Conservation (phyloP, 1,140 invertebrate species). For the Teleopsis dalmanni region DNA sequence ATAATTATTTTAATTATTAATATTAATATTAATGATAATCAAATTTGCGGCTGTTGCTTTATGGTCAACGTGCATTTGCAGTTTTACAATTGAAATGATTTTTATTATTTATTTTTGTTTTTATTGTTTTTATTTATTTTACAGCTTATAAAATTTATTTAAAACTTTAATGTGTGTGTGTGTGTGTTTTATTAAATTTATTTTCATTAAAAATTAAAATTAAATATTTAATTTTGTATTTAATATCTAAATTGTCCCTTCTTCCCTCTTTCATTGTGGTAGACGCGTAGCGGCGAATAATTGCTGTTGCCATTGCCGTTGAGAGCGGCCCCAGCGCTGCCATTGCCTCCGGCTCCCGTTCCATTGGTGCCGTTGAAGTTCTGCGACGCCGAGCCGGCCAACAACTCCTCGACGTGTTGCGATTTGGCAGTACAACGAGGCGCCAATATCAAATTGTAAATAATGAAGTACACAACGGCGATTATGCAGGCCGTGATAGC, state of each 20-base stretch:
- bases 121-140: too few species aligned
- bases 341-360: constrained; percentile 24
- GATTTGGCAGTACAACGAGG: constrained; percentile 59
- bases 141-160: too few species aligned
- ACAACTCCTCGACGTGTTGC: constrained; percentile 48
- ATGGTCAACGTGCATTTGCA: too few species aligned
- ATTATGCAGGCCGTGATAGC: constrained; percentile 55
- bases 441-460: constrained; percentile 64
- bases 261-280: constrained; percentile 65
- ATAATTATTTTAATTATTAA: too few species aligned
- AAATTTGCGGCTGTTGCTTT: too few species aligned
- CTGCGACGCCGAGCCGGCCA: constrained; percentile 39
- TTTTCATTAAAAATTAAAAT: too few species aligned
- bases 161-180: too few species aligned
- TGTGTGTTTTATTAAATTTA: too few species aligned
- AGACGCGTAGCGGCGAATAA: constrained; percentile 68
- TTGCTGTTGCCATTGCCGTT: constrained; percentile 54
- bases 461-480: constrained; percentile 56
- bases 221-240: constrained; percentile 18
- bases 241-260: constrained; percentile 73
- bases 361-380: constrained; percentile 40
- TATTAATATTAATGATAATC: too few species aligned
- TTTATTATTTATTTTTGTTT: too few species aligned
- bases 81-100: too few species aligned
- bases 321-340: constrained; percentile 20